Percentiles rank a stretch among this genome's conserved stretches.
Conservation (phyloP, 2,113 vertebrate species). For the Puntigrus tetrazona region DNA sequence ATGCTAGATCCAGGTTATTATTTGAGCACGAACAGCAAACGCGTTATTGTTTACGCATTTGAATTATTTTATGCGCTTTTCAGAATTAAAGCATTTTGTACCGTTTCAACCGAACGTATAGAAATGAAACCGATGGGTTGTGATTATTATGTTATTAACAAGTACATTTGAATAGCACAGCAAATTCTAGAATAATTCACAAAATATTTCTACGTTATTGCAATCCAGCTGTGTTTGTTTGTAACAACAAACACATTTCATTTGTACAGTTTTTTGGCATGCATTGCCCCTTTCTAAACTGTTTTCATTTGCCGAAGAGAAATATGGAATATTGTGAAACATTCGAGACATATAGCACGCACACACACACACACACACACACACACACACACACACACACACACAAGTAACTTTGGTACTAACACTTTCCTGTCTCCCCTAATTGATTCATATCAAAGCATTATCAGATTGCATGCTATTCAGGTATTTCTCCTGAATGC, state of each 20-base stretch:
- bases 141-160: background rate
- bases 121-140: background rate
- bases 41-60: background rate
- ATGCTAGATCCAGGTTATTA: no score
- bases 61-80: background rate
- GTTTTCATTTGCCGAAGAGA: background rate
- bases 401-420: no score
- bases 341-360: no score
- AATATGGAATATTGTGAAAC: background rate
- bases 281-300: background rate
- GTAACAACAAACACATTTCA: background rate
- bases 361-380: background rate
- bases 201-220: background rate
- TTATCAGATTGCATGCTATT: background rate
- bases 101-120: background rate
- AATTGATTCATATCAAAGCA: background rate
- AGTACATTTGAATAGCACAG: background rate
- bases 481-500: background rate
- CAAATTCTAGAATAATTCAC: background rate
- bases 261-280: background rate
- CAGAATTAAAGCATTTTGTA: background rate
- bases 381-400: background rate
- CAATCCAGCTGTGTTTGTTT: background rate
- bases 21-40: background rate
- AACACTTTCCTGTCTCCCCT: background rate